Percentiles rank a stretch among this genome's conserved stretches.
Conservation (phyloP, 2,888 invertebrate genomes). For the Palloptera scutellata region DNA sequence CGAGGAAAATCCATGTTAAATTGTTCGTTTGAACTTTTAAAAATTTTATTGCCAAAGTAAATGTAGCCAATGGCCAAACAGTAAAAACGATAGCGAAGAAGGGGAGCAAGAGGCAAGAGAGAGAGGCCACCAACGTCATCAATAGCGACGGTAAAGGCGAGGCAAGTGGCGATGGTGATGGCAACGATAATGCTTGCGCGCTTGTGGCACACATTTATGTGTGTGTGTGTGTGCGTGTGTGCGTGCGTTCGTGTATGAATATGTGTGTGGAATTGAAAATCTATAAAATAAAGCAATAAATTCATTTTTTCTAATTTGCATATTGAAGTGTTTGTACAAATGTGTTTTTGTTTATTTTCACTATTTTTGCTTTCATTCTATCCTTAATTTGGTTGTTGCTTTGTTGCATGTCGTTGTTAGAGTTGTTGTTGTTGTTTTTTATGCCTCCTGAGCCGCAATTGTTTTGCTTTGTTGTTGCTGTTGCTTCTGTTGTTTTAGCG, state of each 20-base stretch:
- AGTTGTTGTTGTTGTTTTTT: neutral
- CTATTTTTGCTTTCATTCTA: neutral
- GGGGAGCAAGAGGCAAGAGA: neutral
- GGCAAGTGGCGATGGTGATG: neutral
- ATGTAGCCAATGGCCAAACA: no score
- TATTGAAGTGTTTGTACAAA: neutral
- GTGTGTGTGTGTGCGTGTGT: neutral
- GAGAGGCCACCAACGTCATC: neutral
- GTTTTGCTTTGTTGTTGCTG: neutral
- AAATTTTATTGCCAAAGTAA: neutral
- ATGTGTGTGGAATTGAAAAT: neutral
- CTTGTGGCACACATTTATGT: neutral
- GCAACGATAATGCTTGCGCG: neutral
- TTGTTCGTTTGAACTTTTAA: conserved; percentile 2
- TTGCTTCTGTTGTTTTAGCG: neutral
- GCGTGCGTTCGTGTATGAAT: neutral
- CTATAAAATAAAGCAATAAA: conserved; percentile 1
- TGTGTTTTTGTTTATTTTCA: neutral
- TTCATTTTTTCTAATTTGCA: neutral
- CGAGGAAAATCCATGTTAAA: neutral
- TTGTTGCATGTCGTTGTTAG: neutral
- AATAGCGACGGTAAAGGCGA: neutral
- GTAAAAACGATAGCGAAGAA: neutral
- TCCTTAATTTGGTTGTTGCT: neutral
- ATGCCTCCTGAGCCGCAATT: neutral